Evolutionary conservation across 2,797 vertebrate genomes (phyloP), one percentile per base, ranked within the genome.

Genomic region (Yasuhikotakia modesta): DNA sequence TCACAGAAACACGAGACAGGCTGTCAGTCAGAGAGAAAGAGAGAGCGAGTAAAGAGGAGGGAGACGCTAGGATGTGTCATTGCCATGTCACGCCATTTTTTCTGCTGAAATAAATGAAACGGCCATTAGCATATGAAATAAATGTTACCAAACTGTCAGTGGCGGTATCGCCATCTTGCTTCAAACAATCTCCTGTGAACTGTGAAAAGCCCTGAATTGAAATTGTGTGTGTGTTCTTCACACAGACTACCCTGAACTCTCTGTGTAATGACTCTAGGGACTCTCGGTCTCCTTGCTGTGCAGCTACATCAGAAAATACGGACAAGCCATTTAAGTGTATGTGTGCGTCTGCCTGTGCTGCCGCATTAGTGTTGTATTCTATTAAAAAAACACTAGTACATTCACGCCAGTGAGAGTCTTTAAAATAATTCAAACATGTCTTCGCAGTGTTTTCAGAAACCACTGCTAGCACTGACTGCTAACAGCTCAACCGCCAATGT

Each of bases 311-410:
- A 73, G 27, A 73, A 73, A 66, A 64, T 30, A 63, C 4, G 30
- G 76, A 68, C 57, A 30, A 63, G 67, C 39, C 76, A 70, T 75
- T 83, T 60, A 17, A 81, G 80, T 87, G 85, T 81, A 86, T 48
- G 79, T 52, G 80, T 35, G 32, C 6, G 57, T 86, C 74, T 87
- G 58, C 73, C 24, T 84, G 81, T 70, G 63, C 50, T 79, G 82
- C 81, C 71, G 39, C 32, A 79, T 84, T 80, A 77, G 80, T 72
- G 86, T 80, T 52, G 82, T 52, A 83, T 81, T 75, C 85, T 76
- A 73, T 65, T 16, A 67, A 57, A 60, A 30, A 58, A 39, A 39
- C 10, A 39, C 35, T 8, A 39, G n/a, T 1, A 43, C 17, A 55
- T 12, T 10, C 27, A 66, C 2, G 1, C 13, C 35, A 55, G 17